Percentiles rank a stretch among this genome's conserved stretches.
These are phyloP conservation scores for Rambutsinella grinnellia DNA, from an alignment of 2,888 invertebrate genomes.

Conservation along the genomic window DNA sequence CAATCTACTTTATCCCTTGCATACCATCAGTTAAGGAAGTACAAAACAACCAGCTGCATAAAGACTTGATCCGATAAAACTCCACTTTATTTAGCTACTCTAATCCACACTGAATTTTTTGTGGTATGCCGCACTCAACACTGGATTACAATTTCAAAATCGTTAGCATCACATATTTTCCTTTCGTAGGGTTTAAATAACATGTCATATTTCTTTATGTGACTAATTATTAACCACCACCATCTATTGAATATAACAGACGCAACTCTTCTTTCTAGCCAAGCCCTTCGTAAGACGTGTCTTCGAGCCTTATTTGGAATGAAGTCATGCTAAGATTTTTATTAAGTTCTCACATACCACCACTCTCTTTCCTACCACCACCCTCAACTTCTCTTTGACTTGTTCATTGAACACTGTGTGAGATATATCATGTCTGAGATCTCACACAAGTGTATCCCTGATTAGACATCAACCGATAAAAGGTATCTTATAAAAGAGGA, in stretches of 20 bases:
- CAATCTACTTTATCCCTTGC: too few species aligned
- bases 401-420: conserved; percentile 1
- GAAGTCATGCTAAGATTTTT: conserved; percentile 28
- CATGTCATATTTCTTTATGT: conserved; percentile 42
- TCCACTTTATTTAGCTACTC: too few species aligned
- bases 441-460: background rate
- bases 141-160: background rate
- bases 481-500: background rate
- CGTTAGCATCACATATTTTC: background rate
- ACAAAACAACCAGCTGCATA: too few species aligned
- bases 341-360: conserved; percentile 46
- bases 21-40: too few species aligned
- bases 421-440: background rate
- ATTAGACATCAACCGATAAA: background rate
- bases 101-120: too few species aligned
- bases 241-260: background rate
- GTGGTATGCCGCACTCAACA: background rate
- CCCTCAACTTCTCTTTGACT: conserved; percentile 1
- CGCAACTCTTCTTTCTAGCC: background rate
- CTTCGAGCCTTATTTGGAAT: conserved; percentile 23
- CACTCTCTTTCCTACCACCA: conserved; percentile 6
- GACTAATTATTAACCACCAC: conserved; percentile 29
- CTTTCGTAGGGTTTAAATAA: conserved; percentile 4
- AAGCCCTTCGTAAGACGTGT: background rate
- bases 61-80: too few species aligned